Percentiles rank a stretch among this genome's conserved stretches.
phyloP scores from a whole-genome alignment of 2,113 vertebrate genomes.

The Gambusia affinis region DNA sequence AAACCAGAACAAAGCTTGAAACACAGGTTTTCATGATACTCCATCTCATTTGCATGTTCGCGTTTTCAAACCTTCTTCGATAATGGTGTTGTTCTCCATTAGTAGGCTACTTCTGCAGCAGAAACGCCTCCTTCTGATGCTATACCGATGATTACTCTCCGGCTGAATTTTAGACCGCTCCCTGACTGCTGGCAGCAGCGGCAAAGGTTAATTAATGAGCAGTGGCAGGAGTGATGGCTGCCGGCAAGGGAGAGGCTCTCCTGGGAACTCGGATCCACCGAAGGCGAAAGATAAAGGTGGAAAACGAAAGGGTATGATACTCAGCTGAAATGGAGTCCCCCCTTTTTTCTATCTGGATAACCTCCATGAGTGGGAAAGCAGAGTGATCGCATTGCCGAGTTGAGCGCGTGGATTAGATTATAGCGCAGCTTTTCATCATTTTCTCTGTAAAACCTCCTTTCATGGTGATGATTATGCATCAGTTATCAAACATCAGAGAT shows the following conservation, averaged over 20 bases:
- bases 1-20: not conserved
- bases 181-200: slow-evolving; percentile 58
- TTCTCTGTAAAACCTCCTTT: slow-evolving; percentile 22
- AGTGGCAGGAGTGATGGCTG: slow-evolving; percentile 62
- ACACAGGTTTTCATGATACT: not conserved
- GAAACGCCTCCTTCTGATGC: slow-evolving; percentile 27
- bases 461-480: slow-evolving; percentile 43
- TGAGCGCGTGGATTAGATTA: slow-evolving; percentile 34
- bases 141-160: slow-evolving; percentile 48
- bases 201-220: slow-evolving; percentile 78
- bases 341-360: slow-evolving; percentile 50
- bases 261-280: slow-evolving; percentile 49
- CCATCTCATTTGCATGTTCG: slow-evolving; percentile 6
- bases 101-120: slow-evolving; percentile 46
- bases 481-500: slow-evolving; percentile 56
- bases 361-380: slow-evolving; percentile 52
- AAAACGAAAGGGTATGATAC: slow-evolving; percentile 51
- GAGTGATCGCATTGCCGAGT: slow-evolving; percentile 40
- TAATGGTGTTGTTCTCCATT: slow-evolving; percentile 37
- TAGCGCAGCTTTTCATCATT: slow-evolving; percentile 45
- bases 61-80: slow-evolving; percentile 37
- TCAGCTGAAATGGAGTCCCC: slow-evolving; percentile 65
- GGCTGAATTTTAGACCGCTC: slow-evolving; percentile 42
- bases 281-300: slow-evolving; percentile 57
- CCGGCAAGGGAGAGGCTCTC: slow-evolving; percentile 52